Percentiles rank a stretch among this genome's conserved stretches.
phyloP scores from a whole-genome alignment of 2,797 vertebrate species.

The Clarias pachynema region DNA sequence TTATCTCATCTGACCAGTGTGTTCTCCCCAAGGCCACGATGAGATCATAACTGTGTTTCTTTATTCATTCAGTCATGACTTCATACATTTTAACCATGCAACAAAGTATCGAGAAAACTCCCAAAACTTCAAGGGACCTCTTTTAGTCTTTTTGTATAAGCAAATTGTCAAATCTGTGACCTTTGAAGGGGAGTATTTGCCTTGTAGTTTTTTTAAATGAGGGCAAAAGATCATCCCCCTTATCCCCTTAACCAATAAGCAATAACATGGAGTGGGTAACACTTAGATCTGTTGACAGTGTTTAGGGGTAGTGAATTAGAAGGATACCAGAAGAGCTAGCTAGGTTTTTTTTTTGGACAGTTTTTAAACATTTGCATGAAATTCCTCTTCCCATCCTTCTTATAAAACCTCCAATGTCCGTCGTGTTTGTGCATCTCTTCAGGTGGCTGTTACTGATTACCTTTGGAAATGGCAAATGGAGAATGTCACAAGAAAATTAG shows the following conservation, averaged over 20 bases:
- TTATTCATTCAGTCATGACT: constrained; percentile 33
- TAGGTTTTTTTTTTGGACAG: background rate
- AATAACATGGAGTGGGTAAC: background rate
- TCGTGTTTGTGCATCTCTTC: constrained; percentile 53
- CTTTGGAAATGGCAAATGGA: background rate
- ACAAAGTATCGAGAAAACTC: constrained; percentile 50
- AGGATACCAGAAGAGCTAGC: background rate
- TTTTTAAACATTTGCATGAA: background rate
- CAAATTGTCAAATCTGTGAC: constrained; percentile 5
- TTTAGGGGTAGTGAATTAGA: background rate
- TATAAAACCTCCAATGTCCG: background rate
- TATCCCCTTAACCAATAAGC: background rate
- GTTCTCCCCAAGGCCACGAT: constrained; percentile 66
- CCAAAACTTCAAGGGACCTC: constrained; percentile 12
- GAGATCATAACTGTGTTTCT: constrained; percentile 43
- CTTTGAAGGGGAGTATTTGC: background rate
- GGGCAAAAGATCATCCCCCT: background rate
- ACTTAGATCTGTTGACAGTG: background rate
- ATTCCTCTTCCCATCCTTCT: background rate
- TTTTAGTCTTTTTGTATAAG: constrained; percentile 44
- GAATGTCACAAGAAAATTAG: background rate
- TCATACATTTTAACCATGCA: constrained; percentile 12
- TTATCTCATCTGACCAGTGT: constrained; percentile 77
- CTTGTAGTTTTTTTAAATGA: background rate
- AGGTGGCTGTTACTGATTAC: background rate